A percentile compares a stretch with the other conserved stretches of the same genome.
phyloP scores from a whole-genome alignment of 2,113 vertebrate genomes.

The Empidonax traillii region DNA sequence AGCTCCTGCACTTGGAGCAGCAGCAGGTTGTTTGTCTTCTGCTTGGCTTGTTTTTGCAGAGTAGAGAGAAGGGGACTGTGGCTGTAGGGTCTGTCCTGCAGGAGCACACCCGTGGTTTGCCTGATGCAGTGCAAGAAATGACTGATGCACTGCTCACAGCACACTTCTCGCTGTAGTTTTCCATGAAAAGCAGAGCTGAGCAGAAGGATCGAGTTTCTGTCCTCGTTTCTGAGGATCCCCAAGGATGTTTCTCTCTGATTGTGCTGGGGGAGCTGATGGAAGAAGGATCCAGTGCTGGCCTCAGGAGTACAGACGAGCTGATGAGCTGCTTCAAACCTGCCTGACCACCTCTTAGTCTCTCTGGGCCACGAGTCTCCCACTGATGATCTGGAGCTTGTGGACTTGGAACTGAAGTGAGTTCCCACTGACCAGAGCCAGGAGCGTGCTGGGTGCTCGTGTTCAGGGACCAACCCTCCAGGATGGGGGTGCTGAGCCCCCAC shows the following conservation, averaged over 20 bases:
- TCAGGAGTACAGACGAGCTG: background rate
- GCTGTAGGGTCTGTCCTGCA: background rate
- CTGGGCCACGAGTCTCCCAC: background rate
- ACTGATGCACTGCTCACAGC: background rate
- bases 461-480: background rate
- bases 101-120: background rate
- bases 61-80: background rate
- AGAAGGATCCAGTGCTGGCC: background rate
- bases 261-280: background rate
- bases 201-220: background rate
- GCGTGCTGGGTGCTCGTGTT: background rate
- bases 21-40: background rate
- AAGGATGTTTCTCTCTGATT: background rate
- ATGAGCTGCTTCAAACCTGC: background rate
- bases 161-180: background rate
- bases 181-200: background rate
- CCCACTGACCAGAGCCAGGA: background rate
- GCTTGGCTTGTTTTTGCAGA: background rate
- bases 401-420: background rate
- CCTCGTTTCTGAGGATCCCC: background rate
- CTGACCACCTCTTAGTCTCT: background rate
- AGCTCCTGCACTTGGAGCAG: background rate
- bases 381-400: too few species aligned
- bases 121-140: background rate
- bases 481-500: background rate